Percentiles rank a stretch among this genome's conserved stretches.
Conservation (phyloP, 2,888 invertebrate genomes). For the Halictus quadricinctus region DNA sequence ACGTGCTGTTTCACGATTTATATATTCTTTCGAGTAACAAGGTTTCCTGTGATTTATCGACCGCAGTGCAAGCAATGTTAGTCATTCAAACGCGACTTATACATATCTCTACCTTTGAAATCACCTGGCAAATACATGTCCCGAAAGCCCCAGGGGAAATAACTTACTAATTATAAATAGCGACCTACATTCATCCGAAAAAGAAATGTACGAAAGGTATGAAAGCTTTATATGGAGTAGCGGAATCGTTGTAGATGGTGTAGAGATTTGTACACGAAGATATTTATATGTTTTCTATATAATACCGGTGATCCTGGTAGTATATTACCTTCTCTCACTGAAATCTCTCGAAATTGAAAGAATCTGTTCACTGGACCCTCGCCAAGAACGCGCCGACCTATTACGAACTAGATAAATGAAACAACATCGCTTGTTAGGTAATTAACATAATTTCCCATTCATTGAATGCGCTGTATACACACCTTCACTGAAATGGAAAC, state of each 20-base stretch:
- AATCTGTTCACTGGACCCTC: conserved; percentile 46
- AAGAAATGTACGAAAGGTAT: background rate
- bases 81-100: background rate
- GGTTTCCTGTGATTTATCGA: background rate
- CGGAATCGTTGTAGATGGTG: background rate
- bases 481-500: background rate
- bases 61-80: background rate
- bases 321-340: conserved; percentile 23
- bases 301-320: conserved; percentile 13
- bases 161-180: conserved; percentile 11
- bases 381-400: conserved; percentile 44
- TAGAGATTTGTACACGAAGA: background rate
- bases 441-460: background rate
- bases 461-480: background rate
- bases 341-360: conserved; percentile 27
- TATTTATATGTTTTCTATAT: conserved; percentile 17
- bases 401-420: conserved; percentile 8
- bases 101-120: background rate
- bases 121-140: background rate
- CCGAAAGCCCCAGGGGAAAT: background rate
- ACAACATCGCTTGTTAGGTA: background rate
- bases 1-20: background rate
- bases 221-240: conserved; percentile 4
- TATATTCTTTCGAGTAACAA: background rate
- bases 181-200: background rate